A percentile compares a stretch with the other conserved stretches of the same genome.
These are phyloP conservation scores for Nyctibius bracteatus DNA, from an alignment of 2,113 vertebrate genomes.

Conservation along the genomic window DNA sequence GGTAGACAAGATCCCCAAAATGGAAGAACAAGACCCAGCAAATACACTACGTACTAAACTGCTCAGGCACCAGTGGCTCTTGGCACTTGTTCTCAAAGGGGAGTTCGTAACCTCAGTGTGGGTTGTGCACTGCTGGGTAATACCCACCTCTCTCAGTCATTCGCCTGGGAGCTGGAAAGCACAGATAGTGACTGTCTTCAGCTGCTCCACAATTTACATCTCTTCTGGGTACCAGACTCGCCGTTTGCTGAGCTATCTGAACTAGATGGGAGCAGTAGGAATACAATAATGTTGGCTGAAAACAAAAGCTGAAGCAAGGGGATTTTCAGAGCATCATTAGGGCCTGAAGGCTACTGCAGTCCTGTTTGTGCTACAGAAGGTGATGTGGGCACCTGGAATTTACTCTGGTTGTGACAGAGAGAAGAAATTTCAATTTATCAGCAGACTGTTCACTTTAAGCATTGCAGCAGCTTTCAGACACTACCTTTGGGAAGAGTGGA, in stretches of 20 bases:
- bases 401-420: background rate
- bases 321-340: background rate
- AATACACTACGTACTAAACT: background rate
- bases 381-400: background rate
- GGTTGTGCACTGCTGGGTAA: background rate
- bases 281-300: background rate
- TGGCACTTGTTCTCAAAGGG: background rate
- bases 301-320: background rate
- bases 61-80: background rate
- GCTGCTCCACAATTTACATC: background rate
- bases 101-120: fast-evolving
- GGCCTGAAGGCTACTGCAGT: background rate
- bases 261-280: background rate
- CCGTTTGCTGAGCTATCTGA: background rate
- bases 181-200: background rate
- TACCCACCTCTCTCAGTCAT: background rate
- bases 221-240: background rate
- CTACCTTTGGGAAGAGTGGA: background rate
- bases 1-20: background rate
- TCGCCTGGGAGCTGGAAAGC: background rate
- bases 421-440: background rate
- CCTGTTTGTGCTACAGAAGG: background rate
- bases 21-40: background rate
- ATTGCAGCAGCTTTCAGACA: background rate
- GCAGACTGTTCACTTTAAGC: background rate